Evolutionary conservation across 92 coral and sea anemone species (phyloP), one percentile per base, ranked within the genome.

Genomic region (Heteractis magnifica): DNA sequence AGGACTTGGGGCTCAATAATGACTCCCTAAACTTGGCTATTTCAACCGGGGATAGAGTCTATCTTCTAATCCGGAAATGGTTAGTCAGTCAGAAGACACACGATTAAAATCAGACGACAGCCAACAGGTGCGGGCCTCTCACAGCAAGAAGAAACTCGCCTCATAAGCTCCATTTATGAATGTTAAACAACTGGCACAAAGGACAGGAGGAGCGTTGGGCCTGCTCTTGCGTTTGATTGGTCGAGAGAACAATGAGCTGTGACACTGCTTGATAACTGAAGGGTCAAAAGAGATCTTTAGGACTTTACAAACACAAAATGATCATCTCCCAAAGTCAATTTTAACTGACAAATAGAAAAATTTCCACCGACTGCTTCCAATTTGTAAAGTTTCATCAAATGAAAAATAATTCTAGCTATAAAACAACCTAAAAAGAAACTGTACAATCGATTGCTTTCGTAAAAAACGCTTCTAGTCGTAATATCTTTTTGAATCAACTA

Each of bases 111-210:
- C 81, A 78, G 75, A 75, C 81, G 75, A 75, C 81, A 34, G 26
- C 71, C 56, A 77, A 78, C 88, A 85, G 88, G 88, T 85, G 88
- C 12, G 20, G 8, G 79, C 21, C 52, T 58, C 83, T 80, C 73
- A 80, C 70, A 15, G 53, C 78, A 19, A 50, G 18, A 50, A 48
- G 65, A 49, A 71, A 58, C 21, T 71, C 75, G 74, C 8, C 55
- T 68, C 78, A 16, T 34, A 20, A 65, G 71, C 77, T 81, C 83
- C 77, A 85, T 65, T 79, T 68, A 56, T 85, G 78, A 77, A 85
- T 85, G 55, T 55, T 77, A 71, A 65, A 78, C 53, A 19, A 44
- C 41, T 44, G 2, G 77, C 79, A 85, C 88, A 49, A 85, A 52
- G 56, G 23, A 41, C 5, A 10, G 49, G 64, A 18, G 55, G 77